phyloP scores from a whole-genome alignment of 2,797 vertebrate genomes.

The Masticophis lateralis region DNA sequence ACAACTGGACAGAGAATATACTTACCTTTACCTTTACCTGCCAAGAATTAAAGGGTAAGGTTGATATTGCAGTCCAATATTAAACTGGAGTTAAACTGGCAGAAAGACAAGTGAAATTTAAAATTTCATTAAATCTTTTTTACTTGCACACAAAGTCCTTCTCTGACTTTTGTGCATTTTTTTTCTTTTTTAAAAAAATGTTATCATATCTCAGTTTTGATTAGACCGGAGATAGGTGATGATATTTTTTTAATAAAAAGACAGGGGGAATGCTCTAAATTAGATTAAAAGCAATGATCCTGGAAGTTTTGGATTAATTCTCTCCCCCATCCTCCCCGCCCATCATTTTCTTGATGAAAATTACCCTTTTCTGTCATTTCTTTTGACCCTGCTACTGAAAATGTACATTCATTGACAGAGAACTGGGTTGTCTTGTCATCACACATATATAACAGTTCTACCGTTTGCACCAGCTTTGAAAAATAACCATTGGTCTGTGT shows the following conservation, averaged over 20 bases:
- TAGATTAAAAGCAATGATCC: not conserved
- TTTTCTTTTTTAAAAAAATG: not conserved
- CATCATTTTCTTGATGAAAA: not conserved
- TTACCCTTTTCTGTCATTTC: too few relatives aligned
- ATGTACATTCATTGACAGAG: not conserved
- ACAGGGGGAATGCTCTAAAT: not conserved
- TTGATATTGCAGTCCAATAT: too few relatives aligned
- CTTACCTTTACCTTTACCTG: not conserved
- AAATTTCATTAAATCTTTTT: not conserved
- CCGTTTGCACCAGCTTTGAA: conserved; percentile 42
- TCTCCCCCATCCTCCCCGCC: accelerated
- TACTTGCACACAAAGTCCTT: not conserved
- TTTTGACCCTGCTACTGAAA: too few relatives aligned
- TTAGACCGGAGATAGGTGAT: not conserved
- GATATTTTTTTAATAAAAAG: not conserved
- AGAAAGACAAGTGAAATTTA: not conserved
- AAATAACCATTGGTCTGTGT: conserved; percentile 34
- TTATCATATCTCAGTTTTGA: too few relatives aligned
- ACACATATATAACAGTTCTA: not conserved
- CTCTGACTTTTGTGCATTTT: not conserved
- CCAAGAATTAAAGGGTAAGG: not conserved
- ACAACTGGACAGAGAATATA: not conserved
- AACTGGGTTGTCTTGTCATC: not conserved
- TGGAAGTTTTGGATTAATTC: not conserved
- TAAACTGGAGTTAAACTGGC: not conserved